Percentiles rank a stretch among this genome's conserved stretches.
Evolutionary conservation across 2,113 vertebrate genomes (phyloP).

Genomic region (Dascyllus trimaculatus): DNA sequence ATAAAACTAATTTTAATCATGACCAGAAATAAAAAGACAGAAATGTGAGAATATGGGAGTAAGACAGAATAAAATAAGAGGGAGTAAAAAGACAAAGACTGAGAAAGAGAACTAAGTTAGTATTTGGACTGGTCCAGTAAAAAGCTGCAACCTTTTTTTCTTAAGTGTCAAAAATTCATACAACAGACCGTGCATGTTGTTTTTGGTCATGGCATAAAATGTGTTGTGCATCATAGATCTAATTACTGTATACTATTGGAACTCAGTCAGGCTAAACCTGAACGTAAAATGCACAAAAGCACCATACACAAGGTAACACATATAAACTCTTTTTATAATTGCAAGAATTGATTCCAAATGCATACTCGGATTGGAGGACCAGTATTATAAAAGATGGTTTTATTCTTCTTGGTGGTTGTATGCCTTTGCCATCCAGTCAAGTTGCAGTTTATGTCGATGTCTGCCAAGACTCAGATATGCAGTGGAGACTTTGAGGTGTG

Average conservation of each 20-base stretch:
- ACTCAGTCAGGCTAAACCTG: neutral
- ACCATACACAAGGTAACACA: neutral
- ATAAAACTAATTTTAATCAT: constrained; percentile 31
- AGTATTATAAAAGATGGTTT: neutral
- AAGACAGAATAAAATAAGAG: constrained; percentile 3
- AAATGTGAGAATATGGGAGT: constrained; percentile 17
- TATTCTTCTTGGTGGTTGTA: neutral
- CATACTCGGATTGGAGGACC: neutral
- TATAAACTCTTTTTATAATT: neutral
- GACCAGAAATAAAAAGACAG: constrained; percentile 10
- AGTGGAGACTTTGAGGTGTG: too few relatives aligned
- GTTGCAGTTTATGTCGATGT: too few relatives aligned
- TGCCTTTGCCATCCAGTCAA: too few relatives aligned
- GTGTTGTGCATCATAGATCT: constrained; percentile 1
- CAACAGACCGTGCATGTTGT: neutral
- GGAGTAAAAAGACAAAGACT: neutral
- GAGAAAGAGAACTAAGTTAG: constrained; percentile 25
- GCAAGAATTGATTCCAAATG: neutral
- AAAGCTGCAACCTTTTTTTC: constrained; percentile 42
- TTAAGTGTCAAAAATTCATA: constrained; percentile 6
- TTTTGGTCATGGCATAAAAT: constrained; percentile 23
- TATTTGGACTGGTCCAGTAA: constrained; percentile 14
- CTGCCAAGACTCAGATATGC: too few relatives aligned
- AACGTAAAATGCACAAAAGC: constrained; percentile 24
- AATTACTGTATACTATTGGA: constrained; percentile 7